phyloP scores from a whole-genome alignment of 2,113 vertebrate species.

The Cathartes aura region DNA sequence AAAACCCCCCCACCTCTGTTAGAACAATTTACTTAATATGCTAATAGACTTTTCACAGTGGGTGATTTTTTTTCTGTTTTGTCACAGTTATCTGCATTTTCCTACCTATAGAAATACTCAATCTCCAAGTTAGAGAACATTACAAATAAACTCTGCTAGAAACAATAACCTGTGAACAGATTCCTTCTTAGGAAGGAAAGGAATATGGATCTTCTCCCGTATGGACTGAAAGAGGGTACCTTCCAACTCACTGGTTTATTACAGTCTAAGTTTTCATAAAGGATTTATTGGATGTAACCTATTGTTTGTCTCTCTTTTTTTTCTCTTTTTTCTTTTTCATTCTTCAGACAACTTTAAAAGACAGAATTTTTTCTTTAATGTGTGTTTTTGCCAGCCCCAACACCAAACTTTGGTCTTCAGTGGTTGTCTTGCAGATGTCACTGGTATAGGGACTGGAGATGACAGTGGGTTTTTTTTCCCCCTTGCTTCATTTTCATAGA shows the following conservation, averaged over 20 bases:
- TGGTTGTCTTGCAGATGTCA: neutral
- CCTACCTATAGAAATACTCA: neutral
- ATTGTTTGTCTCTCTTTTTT: neutral
- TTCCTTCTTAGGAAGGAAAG: neutral
- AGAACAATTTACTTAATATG: neutral
- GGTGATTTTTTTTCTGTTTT: neutral
- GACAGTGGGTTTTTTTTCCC: rapidly evolving
- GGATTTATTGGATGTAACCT: neutral
- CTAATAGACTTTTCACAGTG: neutral
- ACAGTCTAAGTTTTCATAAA: neutral
- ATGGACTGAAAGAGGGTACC: neutral
- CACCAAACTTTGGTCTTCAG: neutral
- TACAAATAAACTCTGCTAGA: neutral
- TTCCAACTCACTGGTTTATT: neutral
- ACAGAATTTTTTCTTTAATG: neutral
- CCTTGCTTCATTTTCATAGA: neutral
- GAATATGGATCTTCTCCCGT: neutral
- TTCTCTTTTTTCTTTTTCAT: neutral
- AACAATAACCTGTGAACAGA: neutral
- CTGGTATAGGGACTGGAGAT: neutral
- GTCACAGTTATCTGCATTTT: neutral
- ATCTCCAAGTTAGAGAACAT: neutral
- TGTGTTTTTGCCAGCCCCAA: neutral
- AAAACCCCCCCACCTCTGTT: neutral
- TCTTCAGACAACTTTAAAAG: neutral